phyloP scores from a whole-genome alignment of 2,113 vertebrate genomes.

The Perognathus longimembris region DNA sequence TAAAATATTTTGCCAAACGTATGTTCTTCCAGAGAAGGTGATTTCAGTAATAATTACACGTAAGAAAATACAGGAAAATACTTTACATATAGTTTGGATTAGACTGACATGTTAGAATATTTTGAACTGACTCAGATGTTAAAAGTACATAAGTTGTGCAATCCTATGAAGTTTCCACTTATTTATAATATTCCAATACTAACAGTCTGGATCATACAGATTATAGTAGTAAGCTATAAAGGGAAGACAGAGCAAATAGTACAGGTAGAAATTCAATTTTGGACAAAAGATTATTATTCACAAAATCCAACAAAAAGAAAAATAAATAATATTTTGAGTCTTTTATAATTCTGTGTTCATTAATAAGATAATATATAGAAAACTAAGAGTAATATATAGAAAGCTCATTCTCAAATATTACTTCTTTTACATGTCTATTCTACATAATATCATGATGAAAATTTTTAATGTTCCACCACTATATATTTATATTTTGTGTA shows the following conservation, averaged over 20 bases:
- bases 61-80: neutral
- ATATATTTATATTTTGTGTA: neutral
- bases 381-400: neutral
- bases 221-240: neutral
- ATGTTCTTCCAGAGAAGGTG: neutral
- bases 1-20: slow-evolving; percentile 32
- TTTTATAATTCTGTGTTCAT: neutral
- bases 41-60: slow-evolving; percentile 24
- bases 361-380: neutral
- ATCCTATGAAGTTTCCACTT: neutral
- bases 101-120: neutral
- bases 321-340: neutral
- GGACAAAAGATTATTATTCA: neutral
- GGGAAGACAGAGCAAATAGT: neutral
- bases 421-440: neutral
- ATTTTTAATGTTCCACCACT: neutral
- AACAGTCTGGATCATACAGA: neutral
- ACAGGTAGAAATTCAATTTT: neutral
- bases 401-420: neutral
- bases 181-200: slow-evolving; percentile 17
- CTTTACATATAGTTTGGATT: neutral
- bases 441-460: neutral
- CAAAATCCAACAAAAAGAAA: neutral
- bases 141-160: neutral
- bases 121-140: neutral